Conservation (phyloP, 2,888 invertebrate genomes). For the Noctua comes region DNA sequence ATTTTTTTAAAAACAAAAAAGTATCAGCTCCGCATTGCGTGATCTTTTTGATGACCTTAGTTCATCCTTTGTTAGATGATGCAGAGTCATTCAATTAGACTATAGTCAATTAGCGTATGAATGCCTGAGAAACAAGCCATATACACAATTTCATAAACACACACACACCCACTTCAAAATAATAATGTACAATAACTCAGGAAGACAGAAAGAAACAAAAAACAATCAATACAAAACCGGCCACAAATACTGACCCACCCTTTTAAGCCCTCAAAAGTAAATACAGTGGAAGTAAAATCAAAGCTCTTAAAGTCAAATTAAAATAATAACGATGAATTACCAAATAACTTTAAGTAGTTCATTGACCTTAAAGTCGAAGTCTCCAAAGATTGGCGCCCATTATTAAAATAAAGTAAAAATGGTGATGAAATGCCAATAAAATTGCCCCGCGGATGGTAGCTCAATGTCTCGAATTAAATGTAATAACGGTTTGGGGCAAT, state of each 20-base stretch:
- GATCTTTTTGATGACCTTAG: conserved; percentile 8
- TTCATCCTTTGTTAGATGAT: background rate
- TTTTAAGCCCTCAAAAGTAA: conserved; percentile 44
- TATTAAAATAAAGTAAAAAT: conserved; percentile 57
- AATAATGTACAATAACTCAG: conserved; percentile 43
- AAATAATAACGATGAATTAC: conserved; percentile 55
- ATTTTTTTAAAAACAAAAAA: background rate
- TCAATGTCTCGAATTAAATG: conserved; percentile 66
- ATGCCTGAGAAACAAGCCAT: conserved; percentile 7
- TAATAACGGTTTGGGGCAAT: conserved; percentile 54
- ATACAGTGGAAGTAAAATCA: conserved; percentile 32
- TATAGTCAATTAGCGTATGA: conserved; percentile 32
- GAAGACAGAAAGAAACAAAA: background rate
- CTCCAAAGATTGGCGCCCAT: conserved; percentile 69
- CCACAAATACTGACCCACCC: background rate
- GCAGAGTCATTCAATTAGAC: conserved; percentile 49
- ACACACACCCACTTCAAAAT: conserved; percentile 26
- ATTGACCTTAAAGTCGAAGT: conserved; percentile 65
- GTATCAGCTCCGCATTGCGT: background rate
- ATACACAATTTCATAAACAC: conserved; percentile 1
- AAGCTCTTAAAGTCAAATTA: conserved; percentile 57
- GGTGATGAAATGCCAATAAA: conserved; percentile 76
- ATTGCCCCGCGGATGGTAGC: conserved; percentile 64
- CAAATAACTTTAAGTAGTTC: conserved; percentile 56
- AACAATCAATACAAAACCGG: background rate